These are phyloP conservation scores for Ahaetulla prasina DNA, from an alignment of 2,113 vertebrate species.

Conservation along the genomic window DNA sequence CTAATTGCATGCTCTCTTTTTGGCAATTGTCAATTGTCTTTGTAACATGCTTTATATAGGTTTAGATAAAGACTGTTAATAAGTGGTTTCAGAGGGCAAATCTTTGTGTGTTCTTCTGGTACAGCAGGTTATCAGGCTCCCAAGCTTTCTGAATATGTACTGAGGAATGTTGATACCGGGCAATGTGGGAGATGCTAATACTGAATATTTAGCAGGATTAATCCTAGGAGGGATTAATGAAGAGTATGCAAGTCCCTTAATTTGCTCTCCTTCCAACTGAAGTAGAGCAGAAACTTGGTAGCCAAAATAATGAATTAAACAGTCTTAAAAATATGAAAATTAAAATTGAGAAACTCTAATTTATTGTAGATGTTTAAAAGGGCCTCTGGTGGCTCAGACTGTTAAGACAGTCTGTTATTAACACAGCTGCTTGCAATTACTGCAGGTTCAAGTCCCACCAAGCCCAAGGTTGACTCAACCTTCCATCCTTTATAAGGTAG, in stretches of 20 bases:
- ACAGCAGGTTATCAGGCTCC: conserved; percentile 45
- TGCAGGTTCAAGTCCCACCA: no score
- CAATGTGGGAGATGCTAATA: background rate
- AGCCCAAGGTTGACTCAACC: no score
- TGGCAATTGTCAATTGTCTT: conserved; percentile 65
- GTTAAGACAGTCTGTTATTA: no score
- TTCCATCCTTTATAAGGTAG: no score
- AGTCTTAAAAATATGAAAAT: background rate
- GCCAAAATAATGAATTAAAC: background rate
- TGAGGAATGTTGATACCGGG: conserved; percentile 25
- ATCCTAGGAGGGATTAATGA: background rate
- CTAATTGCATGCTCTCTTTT: conserved; percentile 70
- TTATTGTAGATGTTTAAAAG: background rate
- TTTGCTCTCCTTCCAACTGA: background rate
- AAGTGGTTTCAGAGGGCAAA: conserved; percentile 60
- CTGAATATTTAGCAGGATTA: background rate
- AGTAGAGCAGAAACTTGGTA: background rate
- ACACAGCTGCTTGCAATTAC: no score
- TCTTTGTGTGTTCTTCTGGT: conserved; percentile 62
- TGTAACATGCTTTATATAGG: conserved; percentile 66
- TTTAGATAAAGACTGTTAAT: conserved; percentile 72
- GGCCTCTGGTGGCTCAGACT: no score
- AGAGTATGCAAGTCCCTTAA: background rate
- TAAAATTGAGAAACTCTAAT: background rate
- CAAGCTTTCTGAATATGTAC: conserved; percentile 39